Base-by-base conservation (phyloP, 2,797 vertebrate species). In the Acanthurus lineatus region DNA sequence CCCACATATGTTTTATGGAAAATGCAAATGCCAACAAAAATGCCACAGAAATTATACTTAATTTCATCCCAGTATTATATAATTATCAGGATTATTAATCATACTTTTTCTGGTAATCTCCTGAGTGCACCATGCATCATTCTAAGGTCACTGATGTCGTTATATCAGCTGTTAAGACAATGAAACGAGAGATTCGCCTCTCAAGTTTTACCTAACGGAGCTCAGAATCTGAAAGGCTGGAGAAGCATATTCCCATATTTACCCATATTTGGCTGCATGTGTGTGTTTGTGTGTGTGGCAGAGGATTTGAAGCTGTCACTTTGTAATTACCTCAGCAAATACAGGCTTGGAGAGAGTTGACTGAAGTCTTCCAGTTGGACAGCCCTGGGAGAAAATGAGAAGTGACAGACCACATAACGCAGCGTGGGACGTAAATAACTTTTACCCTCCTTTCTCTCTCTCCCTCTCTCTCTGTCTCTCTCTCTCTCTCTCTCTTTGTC, bases 291-390 rank as follows among this genome's bases (percentile, higher is more conserved):
- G 69, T 81, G 80, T 76, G 67, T 62, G 76, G 45, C 57, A 80
- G 81, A 85, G 87, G 90, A 92, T 93, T 92, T 87, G 62, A 89
- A 88, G 85, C 90, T 93, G 93, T 92, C 92, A 93, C 88, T 93
- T 93, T 90, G 90, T 93, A 94, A 93, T 93, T 92, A 94, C 91
- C 82, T 91, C 85, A 91, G 88, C 91, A 93, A 91, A 92, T 86
- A 92, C 89, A 89, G 83, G 80, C 87, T 91, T 87, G 83, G 86
- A 89, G 87, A 88, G 87, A 89, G 84, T 88, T 90, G 90, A 92
- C 85, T 90, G 91, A 91, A 92, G 89, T 88, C 88, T 89, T 89
- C 83, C 85, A 83, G 85, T 89, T 85, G 88, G 90, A 92, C 82
- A 73, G 77, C 79, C 77, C 71, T 68, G 68, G 76, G 89, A 91